Conservation (phyloP, 1,140 invertebrate genomes). For the Drosophila novamexicana region DNA sequence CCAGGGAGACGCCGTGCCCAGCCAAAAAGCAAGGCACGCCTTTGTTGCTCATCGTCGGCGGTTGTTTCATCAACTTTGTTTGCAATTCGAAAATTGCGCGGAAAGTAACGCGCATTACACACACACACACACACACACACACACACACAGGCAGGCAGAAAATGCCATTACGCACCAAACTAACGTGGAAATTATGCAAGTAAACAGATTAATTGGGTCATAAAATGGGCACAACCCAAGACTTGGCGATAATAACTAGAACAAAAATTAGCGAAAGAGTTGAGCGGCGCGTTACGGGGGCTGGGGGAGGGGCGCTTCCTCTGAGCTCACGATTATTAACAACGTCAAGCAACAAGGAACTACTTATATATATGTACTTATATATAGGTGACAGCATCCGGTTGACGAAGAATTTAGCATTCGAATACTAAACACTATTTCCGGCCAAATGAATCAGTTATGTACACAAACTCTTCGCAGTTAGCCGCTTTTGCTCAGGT, state of each 20-base stretch:
- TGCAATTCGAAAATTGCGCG: slow-evolving; percentile 70
- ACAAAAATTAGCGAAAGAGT: not conserved
- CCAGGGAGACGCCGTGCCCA: slow-evolving; percentile 32
- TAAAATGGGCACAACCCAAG: slow-evolving; percentile 32
- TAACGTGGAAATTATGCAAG: slow-evolving; percentile 79
- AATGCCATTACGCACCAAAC: slow-evolving; percentile 68
- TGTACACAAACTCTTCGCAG: not conserved
- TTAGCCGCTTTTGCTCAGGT: not conserved
- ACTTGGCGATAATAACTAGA: slow-evolving; percentile 19
- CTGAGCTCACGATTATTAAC: not conserved
- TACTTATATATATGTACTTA: not conserved
- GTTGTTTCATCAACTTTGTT: slow-evolving; percentile 72
- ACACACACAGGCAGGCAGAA: slow-evolving; percentile 36
- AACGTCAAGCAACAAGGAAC: not conserved
- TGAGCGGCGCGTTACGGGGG: not conserved
- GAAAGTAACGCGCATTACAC: slow-evolving; percentile 61
- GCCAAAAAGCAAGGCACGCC: slow-evolving; percentile 62
- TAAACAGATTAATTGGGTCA: slow-evolving; percentile 80
- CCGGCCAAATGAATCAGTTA: not conserved
- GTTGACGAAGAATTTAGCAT: not conserved
- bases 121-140: slow-evolving; percentile 26
- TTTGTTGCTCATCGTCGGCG: slow-evolving; percentile 53
- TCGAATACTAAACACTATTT: not conserved
- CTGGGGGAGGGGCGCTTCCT: not conserved
- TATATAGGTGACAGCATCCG: slow-evolving; percentile 14